Base-by-base conservation (phyloP, 1,140 invertebrate species). In the Aphelinus atriplicis region DNA sequence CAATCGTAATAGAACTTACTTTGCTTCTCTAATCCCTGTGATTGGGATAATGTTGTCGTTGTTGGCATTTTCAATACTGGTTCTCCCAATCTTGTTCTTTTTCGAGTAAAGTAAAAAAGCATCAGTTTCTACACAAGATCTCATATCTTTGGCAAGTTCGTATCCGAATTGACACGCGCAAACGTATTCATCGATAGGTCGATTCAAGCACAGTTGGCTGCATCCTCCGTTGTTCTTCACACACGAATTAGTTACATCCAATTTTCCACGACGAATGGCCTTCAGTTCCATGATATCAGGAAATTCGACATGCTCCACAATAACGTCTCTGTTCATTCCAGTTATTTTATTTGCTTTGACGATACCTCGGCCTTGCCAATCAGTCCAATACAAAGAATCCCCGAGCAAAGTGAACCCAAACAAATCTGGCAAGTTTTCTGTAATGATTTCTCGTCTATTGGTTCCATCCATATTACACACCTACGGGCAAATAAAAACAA, bases 381-480 rank as follows among this genome's bases (percentile, higher is more conserved):
- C 98, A 1, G 97, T 98, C 96, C 98, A 98, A 86, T 98, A 99
- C 1, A 99, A 87, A 87, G 94, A 94, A 82, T 96, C 92, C 9
- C 94, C 95, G 70, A 96, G 89, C 7, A 97, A 83, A 66, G 94
- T 94, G 46, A 98, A 90, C 0, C 97, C 96, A 88, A 98, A 98
- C 2, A 96, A 91, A 88, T 99, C 97, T 43, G 95, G 92, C 3
- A 98, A 88, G 82, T 95, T 93, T 67, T 95, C 93, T 61, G 90
- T 93, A 46, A 97, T 91, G 2, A 98, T 85, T 77, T 94, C 94
- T 55, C 90, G 87, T 9, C 97, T 88, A 71, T 95, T 92, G 0
- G 91, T 90, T 0, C 97, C 97, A 86, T 98, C 95, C 91, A 96
- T 93, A 82, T 95, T 94, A 61, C 94, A 63, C 4, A 53, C 51